A percentile compares a stretch with the other conserved stretches of the same genome.
Conservation (phyloP, 2,888 invertebrate genomes). For the Rhamnusium bicolor region DNA sequence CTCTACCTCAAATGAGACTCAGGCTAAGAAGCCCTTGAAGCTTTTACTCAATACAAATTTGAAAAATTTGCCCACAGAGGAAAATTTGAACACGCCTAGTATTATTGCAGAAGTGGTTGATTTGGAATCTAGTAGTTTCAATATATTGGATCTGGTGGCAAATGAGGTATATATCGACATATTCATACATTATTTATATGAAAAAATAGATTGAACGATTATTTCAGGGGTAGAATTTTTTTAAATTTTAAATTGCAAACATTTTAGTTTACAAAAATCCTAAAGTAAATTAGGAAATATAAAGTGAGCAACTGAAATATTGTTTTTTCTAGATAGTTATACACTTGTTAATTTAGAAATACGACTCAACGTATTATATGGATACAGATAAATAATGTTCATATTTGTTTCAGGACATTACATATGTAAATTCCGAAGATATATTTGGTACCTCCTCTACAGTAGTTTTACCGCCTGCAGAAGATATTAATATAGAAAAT, state of each 20-base stretch:
- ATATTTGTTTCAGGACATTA: constrained; percentile 56
- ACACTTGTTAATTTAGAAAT: too few species aligned
- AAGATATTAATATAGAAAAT: not conserved
- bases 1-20: constrained; percentile 13
- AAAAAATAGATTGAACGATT: not conserved
- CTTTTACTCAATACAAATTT: constrained; percentile 34
- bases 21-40: not conserved
- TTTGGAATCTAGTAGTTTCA: constrained; percentile 63
- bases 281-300: too few species aligned
- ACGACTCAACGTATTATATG: too few species aligned
- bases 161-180: constrained; percentile 58
- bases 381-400: too few species aligned
- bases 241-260: too few species aligned
- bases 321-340: too few species aligned
- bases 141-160: constrained; percentile 65
- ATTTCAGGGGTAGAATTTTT: too few species aligned
- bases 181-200: too few species aligned
- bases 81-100: constrained; percentile 66
- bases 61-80: constrained; percentile 27
- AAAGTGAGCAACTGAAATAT: too few species aligned
- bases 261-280: too few species aligned
- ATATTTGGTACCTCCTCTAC: constrained; percentile 14
- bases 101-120: constrained; percentile 68
- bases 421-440: constrained; percentile 29
- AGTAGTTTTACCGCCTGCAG: not conserved